These are phyloP conservation scores for Chaetophractus vellerosus DNA, from an alignment of 2,797 vertebrate genomes.

Conservation along the genomic window DNA sequence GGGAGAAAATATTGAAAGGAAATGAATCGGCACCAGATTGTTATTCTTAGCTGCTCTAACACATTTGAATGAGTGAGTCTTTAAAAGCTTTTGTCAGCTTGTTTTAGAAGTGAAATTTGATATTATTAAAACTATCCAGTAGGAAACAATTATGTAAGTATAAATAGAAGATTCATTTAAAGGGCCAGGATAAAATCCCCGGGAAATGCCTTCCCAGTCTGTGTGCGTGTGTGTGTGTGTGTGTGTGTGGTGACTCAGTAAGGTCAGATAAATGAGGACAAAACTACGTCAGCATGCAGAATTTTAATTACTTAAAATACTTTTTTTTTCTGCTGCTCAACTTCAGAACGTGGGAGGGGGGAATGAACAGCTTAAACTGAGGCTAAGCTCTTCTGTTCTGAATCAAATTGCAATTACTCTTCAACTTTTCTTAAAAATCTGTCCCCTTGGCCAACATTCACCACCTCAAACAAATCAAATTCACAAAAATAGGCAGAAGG, in stretches of 20 bases:
- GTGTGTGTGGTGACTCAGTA: constrained; percentile 63
- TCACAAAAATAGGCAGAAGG: constrained; percentile 64
- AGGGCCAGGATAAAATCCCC: constrained; percentile 28
- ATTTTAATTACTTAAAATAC: constrained; percentile 60
- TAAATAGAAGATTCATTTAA: constrained; percentile 45
- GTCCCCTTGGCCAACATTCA: constrained; percentile 65
- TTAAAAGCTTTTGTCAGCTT: constrained; percentile 54
- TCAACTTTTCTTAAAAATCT: neutral
- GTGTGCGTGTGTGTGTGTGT: too few species aligned
- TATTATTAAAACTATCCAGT: constrained; percentile 64
- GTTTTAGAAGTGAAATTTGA: constrained; percentile 64
- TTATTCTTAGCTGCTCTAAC: constrained; percentile 38
- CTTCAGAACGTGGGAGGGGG: constrained; percentile 41
- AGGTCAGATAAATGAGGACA: constrained; percentile 76
- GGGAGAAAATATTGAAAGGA: constrained; percentile 3
- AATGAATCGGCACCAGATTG: neutral
- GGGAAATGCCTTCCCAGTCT: neutral
- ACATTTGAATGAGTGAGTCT: constrained; percentile 65
- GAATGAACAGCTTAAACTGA: constrained; percentile 16
- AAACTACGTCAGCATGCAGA: constrained; percentile 73
- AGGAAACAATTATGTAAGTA: constrained; percentile 60
- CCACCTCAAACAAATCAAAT: constrained; percentile 69
- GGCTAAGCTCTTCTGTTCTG: constrained; percentile 65
- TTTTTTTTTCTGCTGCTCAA: constrained; percentile 42
- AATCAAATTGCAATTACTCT: constrained; percentile 70